Evolutionary conservation across 1,140 invertebrate species (phyloP).

Genomic region (Solen grandis): DNA sequence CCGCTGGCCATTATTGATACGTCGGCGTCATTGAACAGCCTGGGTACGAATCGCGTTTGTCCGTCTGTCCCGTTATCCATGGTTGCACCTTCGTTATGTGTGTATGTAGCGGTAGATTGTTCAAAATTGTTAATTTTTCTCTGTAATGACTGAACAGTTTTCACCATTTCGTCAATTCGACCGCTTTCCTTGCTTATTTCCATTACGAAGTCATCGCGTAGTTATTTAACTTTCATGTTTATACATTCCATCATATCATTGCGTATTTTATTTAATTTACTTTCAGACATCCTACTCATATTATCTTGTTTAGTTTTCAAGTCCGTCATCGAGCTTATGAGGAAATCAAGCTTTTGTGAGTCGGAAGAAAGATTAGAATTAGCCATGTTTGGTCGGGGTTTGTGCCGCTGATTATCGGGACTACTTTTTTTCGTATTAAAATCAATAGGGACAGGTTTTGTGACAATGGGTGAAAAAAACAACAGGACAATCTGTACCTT

Average conservation of each 20-base stretch:
- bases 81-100: neutral
- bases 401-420: no score
- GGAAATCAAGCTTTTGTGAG: no score
- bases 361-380: no score
- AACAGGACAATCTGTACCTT: no score
- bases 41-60: conserved; percentile 13
- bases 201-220: neutral
- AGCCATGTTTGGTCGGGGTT: no score
- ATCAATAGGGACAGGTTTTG: no score
- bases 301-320: neutral
- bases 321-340: neutral
- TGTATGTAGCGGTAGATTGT: neutral
- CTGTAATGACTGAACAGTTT: conserved; percentile 36
- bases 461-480: no score
- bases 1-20: conserved; percentile 33
- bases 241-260: conserved; percentile 16
- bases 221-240: neutral
- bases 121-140: neutral
- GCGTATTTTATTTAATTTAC: neutral
- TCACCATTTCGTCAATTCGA: conserved; percentile 30
- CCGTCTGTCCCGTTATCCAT: conserved; percentile 11
- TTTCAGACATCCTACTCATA: neutral
- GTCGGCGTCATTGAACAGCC: no score
- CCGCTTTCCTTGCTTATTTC: neutral
- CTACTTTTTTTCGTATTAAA: no score